These are phyloP conservation scores for Melangyna quadrimaculata DNA, from an alignment of 2,888 invertebrate genomes.

Conservation along the genomic window DNA sequence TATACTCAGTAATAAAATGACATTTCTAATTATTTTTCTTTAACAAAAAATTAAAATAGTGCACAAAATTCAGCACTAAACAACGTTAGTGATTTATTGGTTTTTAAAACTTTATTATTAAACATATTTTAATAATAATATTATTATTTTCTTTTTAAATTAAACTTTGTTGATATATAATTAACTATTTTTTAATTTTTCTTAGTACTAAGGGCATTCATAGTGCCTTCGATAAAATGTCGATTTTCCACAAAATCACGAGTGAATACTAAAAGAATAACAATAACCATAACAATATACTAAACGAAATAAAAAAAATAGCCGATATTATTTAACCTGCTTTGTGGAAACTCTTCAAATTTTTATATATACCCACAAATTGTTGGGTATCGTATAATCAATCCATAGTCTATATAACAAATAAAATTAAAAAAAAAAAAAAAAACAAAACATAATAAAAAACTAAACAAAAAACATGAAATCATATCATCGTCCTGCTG, in stretches of 20 bases:
- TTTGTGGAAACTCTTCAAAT: constrained; percentile 48
- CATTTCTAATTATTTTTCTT: too few species aligned
- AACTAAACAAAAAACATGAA: constrained; percentile 18
- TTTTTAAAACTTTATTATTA: neutral
- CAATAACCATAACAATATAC: neutral
- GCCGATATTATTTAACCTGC: neutral
- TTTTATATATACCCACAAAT: constrained; percentile 28
- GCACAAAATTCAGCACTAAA: neutral
- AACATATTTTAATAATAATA: neutral
- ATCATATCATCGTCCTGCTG: constrained; percentile 3
- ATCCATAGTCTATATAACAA: constrained; percentile 56
- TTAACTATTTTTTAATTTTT: constrained; percentile 32
- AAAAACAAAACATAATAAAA: neutral
- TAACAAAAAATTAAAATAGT: too few species aligned
- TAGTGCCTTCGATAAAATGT: constrained; percentile 63
- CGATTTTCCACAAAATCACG: constrained; percentile 41
- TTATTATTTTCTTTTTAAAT: neutral
- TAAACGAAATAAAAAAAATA: neutral
- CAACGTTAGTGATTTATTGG: neutral
- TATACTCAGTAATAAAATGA: too few species aligned
- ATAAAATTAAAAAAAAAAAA: constrained; percentile 3
- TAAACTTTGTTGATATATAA: constrained; percentile 3
- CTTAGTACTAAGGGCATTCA: constrained; percentile 61
- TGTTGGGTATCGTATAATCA: constrained; percentile 39
- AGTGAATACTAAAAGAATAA: constrained; percentile 3